phyloP scores from a whole-genome alignment of 2,113 vertebrate genomes.

The Hassar affinis region DNA sequence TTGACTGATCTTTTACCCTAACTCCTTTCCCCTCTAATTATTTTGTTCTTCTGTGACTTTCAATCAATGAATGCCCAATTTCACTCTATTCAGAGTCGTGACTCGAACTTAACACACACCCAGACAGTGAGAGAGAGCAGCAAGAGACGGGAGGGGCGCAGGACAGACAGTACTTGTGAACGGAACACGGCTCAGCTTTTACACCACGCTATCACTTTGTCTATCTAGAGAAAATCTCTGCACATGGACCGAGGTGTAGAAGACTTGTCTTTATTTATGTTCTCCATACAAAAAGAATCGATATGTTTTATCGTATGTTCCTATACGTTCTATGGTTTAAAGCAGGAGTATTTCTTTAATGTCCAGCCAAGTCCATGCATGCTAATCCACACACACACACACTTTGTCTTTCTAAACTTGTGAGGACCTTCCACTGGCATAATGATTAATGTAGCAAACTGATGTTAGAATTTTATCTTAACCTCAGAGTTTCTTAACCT shows the following conservation, averaged over 20 bases:
- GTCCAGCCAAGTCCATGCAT: neutral
- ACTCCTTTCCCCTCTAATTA: neutral
- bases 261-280: neutral
- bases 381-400: neutral
- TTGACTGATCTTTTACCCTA: neutral
- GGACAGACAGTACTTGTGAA: slow-evolving; percentile 48
- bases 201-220: neutral
- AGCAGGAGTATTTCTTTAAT: neutral
- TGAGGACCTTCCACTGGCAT: neutral
- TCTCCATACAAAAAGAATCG: neutral
- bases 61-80: slow-evolving; percentile 19
- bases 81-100: slow-evolving; percentile 43
- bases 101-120: slow-evolving; percentile 34
- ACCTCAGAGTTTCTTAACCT: too few relatives aligned
- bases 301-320: neutral
- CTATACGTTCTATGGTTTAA: neutral
- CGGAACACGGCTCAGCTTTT: slow-evolving; percentile 25
- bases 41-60: slow-evolving; percentile 4
- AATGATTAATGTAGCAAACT: neutral
- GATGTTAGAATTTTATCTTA: neutral
- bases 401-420: neutral
- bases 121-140: neutral
- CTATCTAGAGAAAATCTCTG: neutral
- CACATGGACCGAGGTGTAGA: neutral
- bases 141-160: slow-evolving; percentile 10